Evolutionary conservation across 1,140 invertebrate species (phyloP).

Genomic region (Belonocnema kinseyi): DNA sequence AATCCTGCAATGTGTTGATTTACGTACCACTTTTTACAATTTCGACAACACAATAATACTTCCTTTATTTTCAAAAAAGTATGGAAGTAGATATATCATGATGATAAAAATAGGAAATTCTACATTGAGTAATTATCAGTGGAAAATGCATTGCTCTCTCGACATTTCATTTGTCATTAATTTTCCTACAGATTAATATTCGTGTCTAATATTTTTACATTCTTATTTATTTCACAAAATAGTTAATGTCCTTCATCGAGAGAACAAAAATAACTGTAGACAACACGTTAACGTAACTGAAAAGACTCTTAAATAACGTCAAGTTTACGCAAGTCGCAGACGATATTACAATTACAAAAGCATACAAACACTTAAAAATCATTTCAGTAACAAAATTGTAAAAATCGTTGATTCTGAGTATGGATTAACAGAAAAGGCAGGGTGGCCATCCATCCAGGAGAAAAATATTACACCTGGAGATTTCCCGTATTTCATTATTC

Average conservation of each 20-base stretch:
- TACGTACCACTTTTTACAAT: neutral
- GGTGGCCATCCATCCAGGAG: too few species aligned
- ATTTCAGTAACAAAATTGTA: neutral
- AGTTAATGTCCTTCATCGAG: neutral
- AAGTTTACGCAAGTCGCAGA: neutral
- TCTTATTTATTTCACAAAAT: neutral
- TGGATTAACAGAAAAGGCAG: neutral
- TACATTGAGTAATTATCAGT: conserved; percentile 1
- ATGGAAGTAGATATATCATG: neutral
- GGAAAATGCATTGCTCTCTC: conserved; percentile 5
- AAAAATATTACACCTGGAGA: too few species aligned
- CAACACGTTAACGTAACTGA: neutral
- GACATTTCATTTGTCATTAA: neutral
- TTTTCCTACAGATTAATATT: neutral
- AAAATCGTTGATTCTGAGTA: neutral
- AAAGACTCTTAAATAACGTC: neutral
- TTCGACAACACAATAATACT: conserved; percentile 17
- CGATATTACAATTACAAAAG: conserved; percentile 14
- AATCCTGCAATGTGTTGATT: conserved; percentile 14
- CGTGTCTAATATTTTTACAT: neutral
- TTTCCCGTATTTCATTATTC: too few species aligned
- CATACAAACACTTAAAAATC: conserved; percentile 21
- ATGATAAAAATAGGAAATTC: neutral
- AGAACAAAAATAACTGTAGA: neutral
- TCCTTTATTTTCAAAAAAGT: too few species aligned